Percentiles rank a stretch among this genome's conserved stretches.
These are phyloP conservation scores for Chrysolina americana DNA, from an alignment of 2,888 invertebrate genomes.

Conservation along the genomic window DNA sequence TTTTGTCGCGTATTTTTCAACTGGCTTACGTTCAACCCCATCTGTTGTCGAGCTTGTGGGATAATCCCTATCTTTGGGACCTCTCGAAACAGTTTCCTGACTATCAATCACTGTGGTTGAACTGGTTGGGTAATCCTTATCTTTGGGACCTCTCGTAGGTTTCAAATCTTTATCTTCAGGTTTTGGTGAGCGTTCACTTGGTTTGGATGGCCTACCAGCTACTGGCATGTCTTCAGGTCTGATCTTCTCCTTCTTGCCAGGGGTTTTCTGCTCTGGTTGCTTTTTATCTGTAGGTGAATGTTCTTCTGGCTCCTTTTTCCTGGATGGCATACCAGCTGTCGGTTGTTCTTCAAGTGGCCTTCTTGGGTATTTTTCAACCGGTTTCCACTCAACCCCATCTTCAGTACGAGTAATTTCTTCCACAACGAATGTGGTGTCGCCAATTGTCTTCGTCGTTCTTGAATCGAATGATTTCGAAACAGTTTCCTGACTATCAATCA, in stretches of 20 bases:
- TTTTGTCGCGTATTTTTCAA: not conserved
- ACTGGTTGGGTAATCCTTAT: not conserved
- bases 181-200: not conserved
- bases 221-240: conserved; percentile 44
- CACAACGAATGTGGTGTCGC: conserved; percentile 57
- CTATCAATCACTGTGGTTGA: conserved; percentile 16
- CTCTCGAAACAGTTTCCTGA: conserved; percentile 22
- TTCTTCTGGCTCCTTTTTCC: not conserved
- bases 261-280: conserved; percentile 6
- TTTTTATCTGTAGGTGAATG: not conserved
- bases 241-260: conserved; percentile 21
- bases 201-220: conserved; percentile 41
- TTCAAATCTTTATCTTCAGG: not conserved
- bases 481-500: conserved; percentile 23
- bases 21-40: conserved; percentile 7
- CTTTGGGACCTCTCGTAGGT: not conserved
- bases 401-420: conserved; percentile 52
- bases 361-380: conserved; percentile 15
- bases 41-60: conserved; percentile 16
- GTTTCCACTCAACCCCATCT: conserved; percentile 3
- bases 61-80: not conserved
- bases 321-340: not conserved
- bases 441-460: conserved; percentile 56
- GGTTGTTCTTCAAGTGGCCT: conserved; percentile 37
- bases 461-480: conserved; percentile 53